These are phyloP conservation scores for Teleiodes luculella DNA, from an alignment of 2,888 invertebrate genomes.

Conservation along the genomic window DNA sequence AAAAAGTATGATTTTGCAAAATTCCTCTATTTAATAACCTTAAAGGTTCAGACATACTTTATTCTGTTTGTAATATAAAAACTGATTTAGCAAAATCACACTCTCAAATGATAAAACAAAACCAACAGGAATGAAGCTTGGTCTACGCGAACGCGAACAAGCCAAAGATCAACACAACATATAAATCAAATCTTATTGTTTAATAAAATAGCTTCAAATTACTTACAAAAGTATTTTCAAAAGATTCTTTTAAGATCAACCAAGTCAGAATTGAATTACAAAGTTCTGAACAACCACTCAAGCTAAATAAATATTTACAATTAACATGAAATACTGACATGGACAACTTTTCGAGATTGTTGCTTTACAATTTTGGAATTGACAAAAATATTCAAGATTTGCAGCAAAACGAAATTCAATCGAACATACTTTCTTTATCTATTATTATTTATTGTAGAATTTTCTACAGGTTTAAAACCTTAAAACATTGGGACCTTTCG, in stretches of 20 bases:
- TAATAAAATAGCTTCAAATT: constrained; percentile 10
- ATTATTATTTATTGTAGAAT: too few relatives aligned
- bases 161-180: constrained; percentile 7
- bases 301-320: not conserved
- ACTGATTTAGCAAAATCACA: not conserved
- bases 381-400: not conserved
- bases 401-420: not conserved
- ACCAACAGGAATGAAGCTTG: not conserved
- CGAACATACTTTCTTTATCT: too few relatives aligned
- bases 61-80: too few relatives aligned
- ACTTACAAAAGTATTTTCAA: constrained; percentile 3
- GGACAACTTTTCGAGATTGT: constrained; percentile 2
- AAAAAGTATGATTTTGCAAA: not conserved
- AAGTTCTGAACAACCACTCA: not conserved
- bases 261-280: constrained; percentile 2
- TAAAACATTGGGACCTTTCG: too few relatives aligned
- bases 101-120: not conserved
- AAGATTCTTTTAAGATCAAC: not conserved
- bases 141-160: not conserved
- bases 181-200: constrained; percentile 10
- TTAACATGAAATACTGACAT: constrained; percentile 1
- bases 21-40: too few relatives aligned
- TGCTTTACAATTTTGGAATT: constrained; percentile 2
- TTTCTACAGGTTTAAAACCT: too few relatives aligned
- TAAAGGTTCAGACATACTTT: too few relatives aligned